phyloP scores from a whole-genome alignment of 2,888 invertebrate genomes.

The Epistrophe grossulariae region DNA sequence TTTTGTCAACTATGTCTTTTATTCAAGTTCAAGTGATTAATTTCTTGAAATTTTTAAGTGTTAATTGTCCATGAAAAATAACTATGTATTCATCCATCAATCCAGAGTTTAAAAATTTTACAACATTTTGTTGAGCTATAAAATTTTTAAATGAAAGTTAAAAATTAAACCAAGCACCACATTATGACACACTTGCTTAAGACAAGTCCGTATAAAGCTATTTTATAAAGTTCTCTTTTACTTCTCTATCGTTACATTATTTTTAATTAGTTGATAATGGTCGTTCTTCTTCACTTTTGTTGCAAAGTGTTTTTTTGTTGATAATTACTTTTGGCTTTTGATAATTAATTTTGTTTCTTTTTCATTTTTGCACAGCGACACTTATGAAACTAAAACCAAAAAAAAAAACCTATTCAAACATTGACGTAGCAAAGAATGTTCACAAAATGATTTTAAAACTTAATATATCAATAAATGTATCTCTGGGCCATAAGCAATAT shows the following conservation, averaged over 20 bases:
- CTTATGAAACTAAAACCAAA: neutral
- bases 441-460: neutral
- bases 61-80: neutral
- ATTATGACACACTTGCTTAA: neutral
- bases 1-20: no score
- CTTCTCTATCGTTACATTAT: neutral
- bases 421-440: neutral
- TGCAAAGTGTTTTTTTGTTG: constrained; percentile 9
- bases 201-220: neutral
- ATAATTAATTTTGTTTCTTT: neutral
- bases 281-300: neutral
- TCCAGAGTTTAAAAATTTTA: neutral
- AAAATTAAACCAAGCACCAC: neutral
- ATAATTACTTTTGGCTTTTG: constrained; percentile 9
- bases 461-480: neutral
- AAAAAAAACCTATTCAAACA: neutral
- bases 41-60: neutral
- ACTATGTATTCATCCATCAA: neutral
- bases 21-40: neutral
- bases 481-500: neutral
- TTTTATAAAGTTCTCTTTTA: neutral
- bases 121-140: neutral
- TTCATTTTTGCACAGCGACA: neutral
- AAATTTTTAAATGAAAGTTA: neutral
- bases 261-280: constrained; percentile 4